Percentiles rank a stretch among this genome's conserved stretches.
These are phyloP conservation scores for Nemotelus nigrinus DNA, from an alignment of 2,888 invertebrate genomes.

Conservation along the genomic window DNA sequence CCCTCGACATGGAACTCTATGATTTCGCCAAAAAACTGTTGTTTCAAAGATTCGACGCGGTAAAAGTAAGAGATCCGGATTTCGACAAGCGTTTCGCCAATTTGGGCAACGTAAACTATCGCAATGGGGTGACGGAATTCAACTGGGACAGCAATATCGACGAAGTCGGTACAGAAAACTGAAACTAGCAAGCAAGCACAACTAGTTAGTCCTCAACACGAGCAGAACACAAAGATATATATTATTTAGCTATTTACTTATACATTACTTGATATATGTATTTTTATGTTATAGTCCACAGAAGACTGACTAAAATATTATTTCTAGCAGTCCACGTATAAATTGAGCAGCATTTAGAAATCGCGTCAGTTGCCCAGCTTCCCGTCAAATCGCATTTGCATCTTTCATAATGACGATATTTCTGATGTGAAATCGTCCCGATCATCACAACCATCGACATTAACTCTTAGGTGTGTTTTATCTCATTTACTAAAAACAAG, in stretches of 20 bases:
- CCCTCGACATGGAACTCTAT: conserved; percentile 92
- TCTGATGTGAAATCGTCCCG: too few relatives aligned
- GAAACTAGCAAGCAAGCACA: background rate
- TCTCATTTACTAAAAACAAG: too few relatives aligned
- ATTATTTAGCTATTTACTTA: conserved; percentile 17
- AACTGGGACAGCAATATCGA: conserved; percentile 88
- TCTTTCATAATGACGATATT: too few relatives aligned
- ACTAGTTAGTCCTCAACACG: too few relatives aligned
- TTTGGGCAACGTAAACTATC: conserved; percentile 80
- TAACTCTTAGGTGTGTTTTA: too few relatives aligned
- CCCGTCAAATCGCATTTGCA: too few relatives aligned
- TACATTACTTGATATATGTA: background rate
- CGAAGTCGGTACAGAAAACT: conserved; percentile 65
- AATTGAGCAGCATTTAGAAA: background rate
- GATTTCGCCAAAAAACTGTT: conserved; percentile 91
- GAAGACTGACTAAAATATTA: conserved; percentile 16
- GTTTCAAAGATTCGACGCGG: conserved; percentile 81
- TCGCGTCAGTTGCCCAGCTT: too few relatives aligned
- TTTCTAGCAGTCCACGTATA: conserved; percentile 10
- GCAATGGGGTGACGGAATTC: conserved; percentile 83
- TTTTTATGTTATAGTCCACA: conserved; percentile 10
- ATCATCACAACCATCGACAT: too few relatives aligned
- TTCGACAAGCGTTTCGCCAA: conserved; percentile 86
- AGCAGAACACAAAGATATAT: background rate
- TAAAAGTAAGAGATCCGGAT: conserved; percentile 82